These are phyloP conservation scores for Manis javanica DNA, from an alignment of 2,797 vertebrate genomes.

Conservation along the genomic window DNA sequence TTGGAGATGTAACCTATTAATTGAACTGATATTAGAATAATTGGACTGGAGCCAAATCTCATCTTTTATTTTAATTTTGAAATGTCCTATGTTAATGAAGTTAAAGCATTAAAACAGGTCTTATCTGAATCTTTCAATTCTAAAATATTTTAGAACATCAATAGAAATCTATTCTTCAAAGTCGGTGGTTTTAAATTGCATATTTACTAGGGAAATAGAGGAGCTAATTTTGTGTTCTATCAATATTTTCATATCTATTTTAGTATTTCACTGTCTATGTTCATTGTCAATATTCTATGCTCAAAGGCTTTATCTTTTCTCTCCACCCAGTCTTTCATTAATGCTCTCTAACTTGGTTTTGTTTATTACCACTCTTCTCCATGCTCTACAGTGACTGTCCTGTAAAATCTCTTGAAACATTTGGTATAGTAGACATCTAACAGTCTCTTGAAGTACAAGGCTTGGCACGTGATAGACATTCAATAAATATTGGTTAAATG, in stretches of 20 bases:
- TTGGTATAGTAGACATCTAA: not conserved
- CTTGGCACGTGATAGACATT: not conserved
- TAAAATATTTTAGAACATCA: not conserved
- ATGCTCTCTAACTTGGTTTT: not conserved
- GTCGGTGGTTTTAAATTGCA: not conserved
- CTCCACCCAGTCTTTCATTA: not conserved
- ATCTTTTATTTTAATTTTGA: slow-evolving; percentile 48
- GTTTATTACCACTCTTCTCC: not conserved
- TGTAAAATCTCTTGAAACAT: not conserved
- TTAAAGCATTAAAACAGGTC: not conserved
- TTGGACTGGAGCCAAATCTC: not conserved
- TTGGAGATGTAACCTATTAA: not conserved
- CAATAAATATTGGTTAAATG: not conserved
- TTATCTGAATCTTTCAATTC: not conserved
- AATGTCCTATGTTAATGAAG: not conserved
- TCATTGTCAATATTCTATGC: not conserved
- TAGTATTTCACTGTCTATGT: not conserved
- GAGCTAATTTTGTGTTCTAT: slow-evolving; percentile 15
- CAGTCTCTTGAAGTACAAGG: not conserved
- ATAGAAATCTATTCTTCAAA: not conserved
- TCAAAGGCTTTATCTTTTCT: not conserved
- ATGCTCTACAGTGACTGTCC: not conserved
- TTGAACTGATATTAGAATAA: slow-evolving; percentile 7
- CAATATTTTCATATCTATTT: slow-evolving; percentile 4
- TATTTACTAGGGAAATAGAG: not conserved